Evolutionary conservation across 1,140 invertebrate genomes (phyloP).

Genomic region (Trypoxylus dichotomus): DNA sequence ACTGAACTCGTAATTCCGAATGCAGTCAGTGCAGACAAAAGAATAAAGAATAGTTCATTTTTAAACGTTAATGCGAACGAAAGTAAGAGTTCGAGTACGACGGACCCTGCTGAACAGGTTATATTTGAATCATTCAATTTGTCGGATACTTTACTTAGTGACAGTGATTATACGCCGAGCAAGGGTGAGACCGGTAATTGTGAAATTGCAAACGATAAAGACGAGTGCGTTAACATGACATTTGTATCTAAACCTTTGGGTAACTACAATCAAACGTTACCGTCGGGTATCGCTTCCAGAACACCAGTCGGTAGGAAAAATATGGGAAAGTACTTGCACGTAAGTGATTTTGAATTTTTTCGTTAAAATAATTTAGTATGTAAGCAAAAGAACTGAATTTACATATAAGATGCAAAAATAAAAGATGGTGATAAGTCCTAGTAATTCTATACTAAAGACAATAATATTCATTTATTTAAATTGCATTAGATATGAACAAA

Average conservation of each 20-base stretch:
- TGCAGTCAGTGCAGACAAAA: neutral
- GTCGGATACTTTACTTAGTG: neutral
- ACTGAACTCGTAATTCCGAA: conserved; percentile 48
- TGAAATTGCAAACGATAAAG: neutral
- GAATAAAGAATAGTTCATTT: conserved; percentile 41
- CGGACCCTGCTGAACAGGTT: neutral
- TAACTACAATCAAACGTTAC: conserved; percentile 48
- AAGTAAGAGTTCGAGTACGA: neutral
- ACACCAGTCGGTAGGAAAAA: conserved; percentile 51
- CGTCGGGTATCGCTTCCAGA: conserved; percentile 50
- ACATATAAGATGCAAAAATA: no score
- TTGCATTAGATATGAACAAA: no score
- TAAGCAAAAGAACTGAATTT: no score
- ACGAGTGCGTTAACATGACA: neutral
- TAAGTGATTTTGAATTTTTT: conserved; percentile 32
- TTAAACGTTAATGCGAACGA: conserved; percentile 31
- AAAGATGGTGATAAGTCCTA: no score
- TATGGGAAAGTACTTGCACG: conserved; percentile 51
- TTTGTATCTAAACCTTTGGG: conserved; percentile 44
- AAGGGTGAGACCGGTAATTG: neutral
- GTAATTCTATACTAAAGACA: no score
- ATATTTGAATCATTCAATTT: neutral
- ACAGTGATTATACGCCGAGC: neutral
- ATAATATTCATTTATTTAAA: no score
- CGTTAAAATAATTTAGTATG: no score